phyloP scores from a whole-genome alignment of 2,113 vertebrate species.

The Nycticebus coucang region DNA sequence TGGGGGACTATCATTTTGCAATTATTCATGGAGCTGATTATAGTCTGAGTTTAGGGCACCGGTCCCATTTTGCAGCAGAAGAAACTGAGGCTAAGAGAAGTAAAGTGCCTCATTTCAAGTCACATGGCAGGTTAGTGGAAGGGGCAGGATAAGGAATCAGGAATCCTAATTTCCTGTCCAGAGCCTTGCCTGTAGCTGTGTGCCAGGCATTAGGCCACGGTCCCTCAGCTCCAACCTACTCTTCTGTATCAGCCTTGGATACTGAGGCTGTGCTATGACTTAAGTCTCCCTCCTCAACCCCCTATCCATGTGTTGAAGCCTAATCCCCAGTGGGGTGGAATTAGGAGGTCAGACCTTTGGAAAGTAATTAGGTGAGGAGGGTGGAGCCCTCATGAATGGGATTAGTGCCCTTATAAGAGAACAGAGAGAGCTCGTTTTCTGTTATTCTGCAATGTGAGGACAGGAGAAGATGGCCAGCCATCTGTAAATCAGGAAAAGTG shows the following conservation, averaged over 20 bases:
- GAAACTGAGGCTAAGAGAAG: not conserved
- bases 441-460: not conserved
- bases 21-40: no score
- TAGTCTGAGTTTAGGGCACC: not conserved
- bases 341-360: not conserved
- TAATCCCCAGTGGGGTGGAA: not conserved
- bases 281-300: not conserved
- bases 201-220: not conserved
- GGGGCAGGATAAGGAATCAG: not conserved
- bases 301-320: not conserved
- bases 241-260: not conserved
- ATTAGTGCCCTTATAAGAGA: not conserved
- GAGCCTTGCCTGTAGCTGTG: not conserved
- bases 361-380: not conserved
- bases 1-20: no score
- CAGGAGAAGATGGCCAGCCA: not conserved
- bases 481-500: not conserved
- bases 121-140: not conserved
- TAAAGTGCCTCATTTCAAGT: not conserved
- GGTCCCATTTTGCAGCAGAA: not conserved
- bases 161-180: not conserved
- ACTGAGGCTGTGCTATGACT: not conserved
- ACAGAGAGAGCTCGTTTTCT: not conserved
- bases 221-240: not conserved
- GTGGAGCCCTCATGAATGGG: not conserved